Conservation (phyloP, 2,888 invertebrate species). For the Athalia cordata region DNA sequence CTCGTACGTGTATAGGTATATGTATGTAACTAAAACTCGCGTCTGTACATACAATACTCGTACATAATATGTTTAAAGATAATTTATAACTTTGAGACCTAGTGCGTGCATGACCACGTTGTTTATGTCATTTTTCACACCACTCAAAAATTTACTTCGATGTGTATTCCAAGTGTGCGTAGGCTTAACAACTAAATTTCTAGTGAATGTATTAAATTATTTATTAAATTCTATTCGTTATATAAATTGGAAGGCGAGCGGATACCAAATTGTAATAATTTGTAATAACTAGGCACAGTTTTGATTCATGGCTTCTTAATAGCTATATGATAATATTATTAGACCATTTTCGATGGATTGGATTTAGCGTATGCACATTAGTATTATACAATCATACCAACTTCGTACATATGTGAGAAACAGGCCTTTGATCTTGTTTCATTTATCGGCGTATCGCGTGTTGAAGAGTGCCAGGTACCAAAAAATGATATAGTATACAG, state of each 20-base stretch:
- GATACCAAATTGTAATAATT: conserved; percentile 47
- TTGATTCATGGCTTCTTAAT: conserved; percentile 31
- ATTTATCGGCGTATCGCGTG: background rate
- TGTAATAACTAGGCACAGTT: conserved; percentile 43
- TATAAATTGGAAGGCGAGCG: conserved; percentile 31
- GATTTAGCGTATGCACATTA: conserved; percentile 39
- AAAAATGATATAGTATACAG: background rate
- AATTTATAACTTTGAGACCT: conserved; percentile 36
- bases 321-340: conserved; percentile 16
- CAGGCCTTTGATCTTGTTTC: background rate
- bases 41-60: conserved; percentile 31
- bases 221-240: conserved; percentile 45
- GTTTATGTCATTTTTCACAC: conserved; percentile 34
- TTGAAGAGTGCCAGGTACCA: conserved; percentile 21
- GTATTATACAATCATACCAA: conserved; percentile 32
- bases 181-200: conserved; percentile 47
- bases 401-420: conserved; percentile 24
- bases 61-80: conserved; percentile 26
- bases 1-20: conserved; percentile 16
- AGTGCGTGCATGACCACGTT: conserved; percentile 40
- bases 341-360: conserved; percentile 21
- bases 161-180: conserved; percentile 48
- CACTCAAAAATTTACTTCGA: conserved; percentile 37
- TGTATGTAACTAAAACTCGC: conserved; percentile 2
- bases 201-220: conserved; percentile 48